Conservation (phyloP, 2,888 invertebrate genomes). For the Diaphora mendica region DNA sequence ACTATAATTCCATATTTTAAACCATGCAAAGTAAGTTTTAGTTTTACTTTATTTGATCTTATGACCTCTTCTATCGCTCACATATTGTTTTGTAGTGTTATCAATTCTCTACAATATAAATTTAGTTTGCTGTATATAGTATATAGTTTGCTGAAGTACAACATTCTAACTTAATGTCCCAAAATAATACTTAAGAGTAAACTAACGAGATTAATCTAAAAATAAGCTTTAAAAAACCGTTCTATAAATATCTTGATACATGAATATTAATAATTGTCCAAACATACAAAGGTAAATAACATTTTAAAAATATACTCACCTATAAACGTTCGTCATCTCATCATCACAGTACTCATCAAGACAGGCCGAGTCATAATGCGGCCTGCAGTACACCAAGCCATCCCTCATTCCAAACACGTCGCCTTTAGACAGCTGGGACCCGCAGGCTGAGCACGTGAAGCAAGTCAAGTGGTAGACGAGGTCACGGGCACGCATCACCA, state of each 20-base stretch:
- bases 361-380: conserved; percentile 85
- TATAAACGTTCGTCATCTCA: conserved; percentile 82
- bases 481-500: conserved; percentile 96
- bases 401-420: conserved; percentile 96
- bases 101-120: no score
- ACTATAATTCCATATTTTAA: not conserved
- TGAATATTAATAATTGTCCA: not conserved
- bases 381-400: conserved; percentile 91
- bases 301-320: conserved; percentile 55
- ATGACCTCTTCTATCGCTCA: not conserved
- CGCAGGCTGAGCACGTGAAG: conserved; percentile 95
- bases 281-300: not conserved
- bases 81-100: not conserved
- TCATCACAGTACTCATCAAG: conserved; percentile 88
- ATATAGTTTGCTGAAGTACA: no score
- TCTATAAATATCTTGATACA: not conserved
- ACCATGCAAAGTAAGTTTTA: not conserved
- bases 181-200: not conserved
- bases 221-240: not conserved
- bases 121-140: no score
- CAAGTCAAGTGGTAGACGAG: conserved; percentile 95
- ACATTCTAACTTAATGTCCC: no score
- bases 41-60: not conserved
- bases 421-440: conserved; percentile 93
- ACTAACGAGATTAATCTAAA: no score